Base-by-base conservation (phyloP, 1,140 invertebrate genomes). In the Drosophila subobscura region DNA sequence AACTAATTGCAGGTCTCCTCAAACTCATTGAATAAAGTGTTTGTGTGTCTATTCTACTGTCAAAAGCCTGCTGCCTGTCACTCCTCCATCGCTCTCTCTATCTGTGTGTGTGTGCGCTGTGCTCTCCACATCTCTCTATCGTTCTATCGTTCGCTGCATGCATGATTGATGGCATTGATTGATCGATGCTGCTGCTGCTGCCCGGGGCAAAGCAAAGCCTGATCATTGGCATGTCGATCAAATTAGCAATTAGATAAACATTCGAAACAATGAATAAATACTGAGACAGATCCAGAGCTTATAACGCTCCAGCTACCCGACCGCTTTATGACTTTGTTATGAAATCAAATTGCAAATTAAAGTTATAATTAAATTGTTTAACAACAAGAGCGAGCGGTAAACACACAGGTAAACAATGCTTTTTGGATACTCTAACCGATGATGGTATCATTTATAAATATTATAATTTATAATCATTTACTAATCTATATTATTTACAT, bases 191-290 rank as follows among this genome's bases (percentile, higher is more conserved):
- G n/a, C 41, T 54, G 37, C 16, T 20, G 16, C 16, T 20, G 16
- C 16, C 1, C 1, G 16, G 16, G 42, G 20, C 27, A 29, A 45
- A 29, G 23, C 29, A 51, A 57, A 20, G 22, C 40, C 29, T 58
- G 66, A 58, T 71, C 65, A 71, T 51, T 65, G 63, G 60, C 63
- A 65, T 65, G 63, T 65, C 63, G 41, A 59, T 72, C 46, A 71
- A 71, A 72, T 72, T 71, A 46, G 68, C 66, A 72, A 71, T 72
- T 72, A 53, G 67, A 72, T 20, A 59, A 71, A 72, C 66, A 72
- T 60, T 66, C 61, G 61, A 66, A 66, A 54, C 41, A 52, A 54
- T 66, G 41, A 65, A 50, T 41, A 44, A 14, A 50, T 29, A 25
- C 7, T 27, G 8, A 37, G 3, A 33, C 3, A 46, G 22, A 47